Percentiles rank a stretch among this genome's conserved stretches.
Evolutionary conservation across 1,140 invertebrate genomes (phyloP).

Genomic region (Thalassaphorura encarpata): DNA sequence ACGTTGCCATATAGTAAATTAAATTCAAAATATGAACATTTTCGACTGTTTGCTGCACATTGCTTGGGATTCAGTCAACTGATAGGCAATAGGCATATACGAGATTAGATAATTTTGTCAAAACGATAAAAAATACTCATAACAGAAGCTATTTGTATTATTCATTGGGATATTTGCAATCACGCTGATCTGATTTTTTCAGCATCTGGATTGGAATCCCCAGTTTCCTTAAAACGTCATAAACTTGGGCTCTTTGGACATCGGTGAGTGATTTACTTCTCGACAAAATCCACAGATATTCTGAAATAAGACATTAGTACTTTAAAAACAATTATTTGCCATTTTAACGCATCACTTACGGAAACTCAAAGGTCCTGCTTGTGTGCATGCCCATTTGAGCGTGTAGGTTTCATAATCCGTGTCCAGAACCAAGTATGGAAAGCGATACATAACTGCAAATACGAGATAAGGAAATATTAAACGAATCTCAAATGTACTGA

Average conservation of each 20-base stretch:
- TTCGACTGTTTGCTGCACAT: too few species aligned
- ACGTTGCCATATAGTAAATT: too few species aligned
- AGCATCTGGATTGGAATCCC: not conserved
- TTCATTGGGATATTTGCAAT: too few species aligned
- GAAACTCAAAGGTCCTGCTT: slow-evolving; percentile 25
- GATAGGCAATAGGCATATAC: too few species aligned
- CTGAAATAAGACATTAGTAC: slow-evolving; percentile 6
- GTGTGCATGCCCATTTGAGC: slow-evolving; percentile 35
- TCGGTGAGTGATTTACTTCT: slow-evolving; percentile 8
- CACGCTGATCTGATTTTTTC: not conserved
- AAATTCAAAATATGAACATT: too few species aligned
- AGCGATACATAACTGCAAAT: slow-evolving; percentile 23
- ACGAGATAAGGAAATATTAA: too few species aligned
- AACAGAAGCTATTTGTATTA: too few species aligned
- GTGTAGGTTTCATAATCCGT: slow-evolving; percentile 38
- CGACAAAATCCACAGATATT: slow-evolving; percentile 22
- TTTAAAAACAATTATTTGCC: not conserved
- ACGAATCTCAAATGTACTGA: too few species aligned
- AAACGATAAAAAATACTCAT: too few species aligned
- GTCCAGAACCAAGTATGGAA: slow-evolving; percentile 35
- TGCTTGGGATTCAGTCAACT: too few species aligned
- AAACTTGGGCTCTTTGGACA: slow-evolving; percentile 1
- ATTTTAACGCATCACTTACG: slow-evolving; percentile 13
- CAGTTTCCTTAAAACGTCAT: not conserved
- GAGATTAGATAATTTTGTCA: too few species aligned